A percentile compares a stretch with the other conserved stretches of the same genome.
phyloP scores from a whole-genome alignment of 2,113 vertebrate genomes.

The Ameiurus melas region DNA sequence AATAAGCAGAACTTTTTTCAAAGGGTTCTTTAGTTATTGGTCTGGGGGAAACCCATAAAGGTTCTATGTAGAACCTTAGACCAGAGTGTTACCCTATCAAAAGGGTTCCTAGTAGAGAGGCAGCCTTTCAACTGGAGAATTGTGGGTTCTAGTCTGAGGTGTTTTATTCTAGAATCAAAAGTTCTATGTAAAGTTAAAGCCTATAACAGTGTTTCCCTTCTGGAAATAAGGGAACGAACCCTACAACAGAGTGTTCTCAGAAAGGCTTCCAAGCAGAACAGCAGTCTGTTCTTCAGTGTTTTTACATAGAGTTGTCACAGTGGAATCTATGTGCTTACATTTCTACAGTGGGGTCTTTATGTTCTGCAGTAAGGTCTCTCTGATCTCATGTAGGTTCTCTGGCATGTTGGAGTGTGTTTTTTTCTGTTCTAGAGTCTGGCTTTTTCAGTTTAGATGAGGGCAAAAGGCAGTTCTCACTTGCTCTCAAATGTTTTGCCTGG shows the following conservation, averaged over 20 bases:
- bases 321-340: background rate
- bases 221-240: background rate
- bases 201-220: background rate
- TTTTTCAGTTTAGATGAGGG: background rate
- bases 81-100: background rate
- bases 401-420: background rate
- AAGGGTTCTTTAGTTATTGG: background rate
- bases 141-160: background rate
- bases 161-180: background rate
- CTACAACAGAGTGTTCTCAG: background rate
- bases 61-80: background rate
- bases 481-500: constrained; percentile 64
- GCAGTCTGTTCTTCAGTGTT: background rate
- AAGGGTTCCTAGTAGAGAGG: background rate
- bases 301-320: background rate
- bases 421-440: background rate
- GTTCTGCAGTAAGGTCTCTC: background rate
- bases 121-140: background rate
- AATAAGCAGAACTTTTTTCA: background rate
- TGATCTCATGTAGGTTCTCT: background rate
- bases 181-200: background rate
- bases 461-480: constrained; percentile 4
- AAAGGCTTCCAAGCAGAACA: background rate
- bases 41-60: background rate
- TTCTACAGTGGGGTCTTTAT: background rate